A percentile compares a stretch with the other conserved stretches of the same genome.
Conservation (phyloP, 1,140 invertebrate species). For the Apis cerana region DNA sequence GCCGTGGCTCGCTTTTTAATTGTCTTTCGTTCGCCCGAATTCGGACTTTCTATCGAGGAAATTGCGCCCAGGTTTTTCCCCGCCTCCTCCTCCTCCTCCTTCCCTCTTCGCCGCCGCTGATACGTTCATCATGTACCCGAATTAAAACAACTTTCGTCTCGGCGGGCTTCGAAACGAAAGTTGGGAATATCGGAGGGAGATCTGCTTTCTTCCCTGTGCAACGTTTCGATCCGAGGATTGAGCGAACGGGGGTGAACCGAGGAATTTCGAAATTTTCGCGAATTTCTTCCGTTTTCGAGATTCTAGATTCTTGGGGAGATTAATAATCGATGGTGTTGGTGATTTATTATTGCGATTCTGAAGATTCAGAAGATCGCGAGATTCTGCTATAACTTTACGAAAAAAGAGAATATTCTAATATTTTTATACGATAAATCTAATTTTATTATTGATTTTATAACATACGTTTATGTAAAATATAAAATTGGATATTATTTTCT, state of each 20-base stretch:
- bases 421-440: neutral
- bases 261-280: neutral
- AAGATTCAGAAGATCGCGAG: too few relatives aligned
- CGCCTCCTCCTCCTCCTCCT: too few relatives aligned
- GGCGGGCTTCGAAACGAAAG: neutral
- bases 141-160: slow-evolving; percentile 45
- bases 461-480: neutral
- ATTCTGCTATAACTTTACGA: too few relatives aligned
- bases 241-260: neutral
- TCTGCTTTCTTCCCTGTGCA: slow-evolving; percentile 6
- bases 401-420: too few relatives aligned
- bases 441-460: neutral
- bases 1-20: slow-evolving; percentile 59
- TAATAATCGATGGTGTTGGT: too few relatives aligned
- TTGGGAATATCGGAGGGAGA: neutral
- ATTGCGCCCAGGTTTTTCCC: slow-evolving; percentile 6
- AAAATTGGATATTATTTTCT: neutral
- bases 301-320: too few relatives aligned
- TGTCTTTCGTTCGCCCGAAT: slow-evolving; percentile 43
- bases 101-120: too few relatives aligned
- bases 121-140: slow-evolving; percentile 21
- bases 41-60: slow-evolving; percentile 24
- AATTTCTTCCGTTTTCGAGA: too few relatives aligned
- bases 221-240: neutral
- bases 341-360: too few relatives aligned